Base-by-base conservation (phyloP, 2,888 invertebrate species). In the Idaea straminata region DNA sequence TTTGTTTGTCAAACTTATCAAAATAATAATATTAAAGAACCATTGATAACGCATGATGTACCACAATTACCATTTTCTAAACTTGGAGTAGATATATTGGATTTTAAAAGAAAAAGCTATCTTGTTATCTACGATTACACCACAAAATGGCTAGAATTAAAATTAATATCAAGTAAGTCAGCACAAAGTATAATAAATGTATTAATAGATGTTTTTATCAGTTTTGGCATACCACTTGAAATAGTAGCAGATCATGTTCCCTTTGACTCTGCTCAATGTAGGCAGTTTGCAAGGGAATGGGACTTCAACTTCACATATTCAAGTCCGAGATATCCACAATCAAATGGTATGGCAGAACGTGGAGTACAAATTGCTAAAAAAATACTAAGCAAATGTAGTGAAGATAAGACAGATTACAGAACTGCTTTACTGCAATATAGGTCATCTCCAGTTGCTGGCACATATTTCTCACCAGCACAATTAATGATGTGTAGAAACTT, bases 1-100 rank as follows among this genome's bases (percentile, higher is more conserved):
- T 64, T 62, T 64, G 5, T 15, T 13, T 71, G 72, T 66, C 69
- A 77, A 69, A 71, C 71, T 35, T 73, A 72, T 67, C 67, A 74
- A 62, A 74, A 66, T 62, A 66, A 64, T 61, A 68, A 72, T 34
- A 47, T 69, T 59, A 70, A 72, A 63, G 72, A 72, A 62, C 67
- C 75, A 57, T 47, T 72, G 2, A n/a, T 69, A 10, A 6, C 62
- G 35, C 72, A 70, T 70, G 38, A 64, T 1, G 38, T 72, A 15
- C 70, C 73, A 15, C 16, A 5, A 6, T 61, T 72, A 60, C 69
- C 75, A 13, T 72, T 73, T 64, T 62, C 61, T 7, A 75, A 75
- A 63, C 15, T 71, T 57, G 69, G 69, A 13, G 36, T 64, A n/a
- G 72, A 69, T 59, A 73, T 70, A 5, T 67, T 69, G 68, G 71